Conservation (phyloP, 2,797 vertebrate genomes). For the Pagetopsis macropterus region DNA sequence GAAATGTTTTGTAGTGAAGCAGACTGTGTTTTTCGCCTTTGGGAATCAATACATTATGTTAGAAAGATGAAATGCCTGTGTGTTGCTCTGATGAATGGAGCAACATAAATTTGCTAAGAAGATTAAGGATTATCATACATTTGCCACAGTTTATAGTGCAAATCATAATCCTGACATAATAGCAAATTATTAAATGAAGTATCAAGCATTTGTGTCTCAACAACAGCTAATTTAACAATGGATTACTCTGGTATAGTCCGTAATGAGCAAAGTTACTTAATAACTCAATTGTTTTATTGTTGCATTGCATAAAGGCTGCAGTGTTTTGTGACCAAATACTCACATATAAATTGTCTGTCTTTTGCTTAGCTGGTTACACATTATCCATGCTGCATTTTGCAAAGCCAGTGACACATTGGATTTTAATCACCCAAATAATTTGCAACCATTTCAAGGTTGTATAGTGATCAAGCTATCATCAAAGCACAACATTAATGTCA, state of each 20-base stretch:
- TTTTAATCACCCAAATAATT: slow-evolving; percentile 21
- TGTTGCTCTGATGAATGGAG: slow-evolving; percentile 35
- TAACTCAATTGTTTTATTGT: not conserved
- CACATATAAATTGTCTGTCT: not conserved
- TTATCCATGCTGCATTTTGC: slow-evolving; percentile 10
- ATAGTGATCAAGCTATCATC: not conserved
- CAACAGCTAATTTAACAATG: slow-evolving; percentile 5
- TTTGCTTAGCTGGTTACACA: not conserved
- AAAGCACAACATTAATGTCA: slow-evolving; percentile 5
- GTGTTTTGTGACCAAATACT: slow-evolving; percentile 19
- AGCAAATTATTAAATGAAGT: slow-evolving; percentile 20
- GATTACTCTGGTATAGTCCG: not conserved
- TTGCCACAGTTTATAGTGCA: slow-evolving; percentile 55
- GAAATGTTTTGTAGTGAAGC: not conserved
- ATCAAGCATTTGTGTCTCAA: slow-evolving; percentile 28
- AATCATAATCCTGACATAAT: slow-evolving; percentile 54
- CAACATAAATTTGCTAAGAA: slow-evolving; percentile 60
- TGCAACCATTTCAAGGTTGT: not conserved
- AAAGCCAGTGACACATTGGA: slow-evolving; percentile 3
- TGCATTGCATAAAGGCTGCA: not conserved
- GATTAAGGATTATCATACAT: slow-evolving; percentile 70
- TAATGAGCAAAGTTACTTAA: not conserved
- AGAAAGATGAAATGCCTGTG: slow-evolving; percentile 12
- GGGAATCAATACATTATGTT: slow-evolving; percentile 1
- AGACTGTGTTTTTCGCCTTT: not conserved